A percentile compares a stretch with the other conserved stretches of the same genome.
Evolutionary conservation across 2,888 invertebrate species (phyloP).

Genomic region (Athetis lepigone): DNA sequence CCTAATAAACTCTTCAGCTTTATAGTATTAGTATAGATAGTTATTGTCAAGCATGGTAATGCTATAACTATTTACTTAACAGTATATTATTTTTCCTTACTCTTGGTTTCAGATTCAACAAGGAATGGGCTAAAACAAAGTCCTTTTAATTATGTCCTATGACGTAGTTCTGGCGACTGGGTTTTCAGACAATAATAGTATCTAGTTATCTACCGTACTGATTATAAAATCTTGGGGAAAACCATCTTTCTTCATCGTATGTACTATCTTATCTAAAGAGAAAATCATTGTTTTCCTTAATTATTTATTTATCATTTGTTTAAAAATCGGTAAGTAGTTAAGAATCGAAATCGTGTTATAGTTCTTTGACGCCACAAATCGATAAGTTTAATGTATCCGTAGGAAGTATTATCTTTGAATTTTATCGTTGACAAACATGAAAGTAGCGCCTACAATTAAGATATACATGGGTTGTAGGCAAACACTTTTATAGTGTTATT

Average conservation of each 20-base stretch:
- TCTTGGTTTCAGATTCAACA: too few species aligned
- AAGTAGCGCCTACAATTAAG: neutral
- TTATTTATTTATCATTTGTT: neutral
- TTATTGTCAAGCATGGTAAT: too few species aligned
- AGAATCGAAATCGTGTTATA: slow-evolving; percentile 19
- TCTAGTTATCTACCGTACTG: too few species aligned
- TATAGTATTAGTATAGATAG: too few species aligned
- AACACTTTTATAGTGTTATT: too few species aligned
- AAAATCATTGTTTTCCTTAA: slow-evolving; percentile 14
- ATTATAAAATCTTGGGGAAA: slow-evolving; percentile 6
- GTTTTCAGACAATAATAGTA: neutral
- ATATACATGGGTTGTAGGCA: neutral
- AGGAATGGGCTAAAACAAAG: too few species aligned
- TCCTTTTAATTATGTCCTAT: too few species aligned
- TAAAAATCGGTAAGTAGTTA: neutral
- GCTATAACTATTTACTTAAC: too few species aligned
- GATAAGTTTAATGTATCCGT: slow-evolving; percentile 11
- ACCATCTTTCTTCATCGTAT: slow-evolving; percentile 1
- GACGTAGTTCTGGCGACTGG: neutral
- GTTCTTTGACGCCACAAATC: slow-evolving; percentile 26
- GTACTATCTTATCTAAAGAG: neutral
- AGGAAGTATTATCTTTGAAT: slow-evolving; percentile 9
- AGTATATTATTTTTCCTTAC: too few species aligned
- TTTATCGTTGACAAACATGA: neutral
- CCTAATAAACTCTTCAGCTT: too few species aligned